Conservation (phyloP, 30 jellyfish, hydroid and myxozoan species). For the Phacellophora camtschatica region DNA sequence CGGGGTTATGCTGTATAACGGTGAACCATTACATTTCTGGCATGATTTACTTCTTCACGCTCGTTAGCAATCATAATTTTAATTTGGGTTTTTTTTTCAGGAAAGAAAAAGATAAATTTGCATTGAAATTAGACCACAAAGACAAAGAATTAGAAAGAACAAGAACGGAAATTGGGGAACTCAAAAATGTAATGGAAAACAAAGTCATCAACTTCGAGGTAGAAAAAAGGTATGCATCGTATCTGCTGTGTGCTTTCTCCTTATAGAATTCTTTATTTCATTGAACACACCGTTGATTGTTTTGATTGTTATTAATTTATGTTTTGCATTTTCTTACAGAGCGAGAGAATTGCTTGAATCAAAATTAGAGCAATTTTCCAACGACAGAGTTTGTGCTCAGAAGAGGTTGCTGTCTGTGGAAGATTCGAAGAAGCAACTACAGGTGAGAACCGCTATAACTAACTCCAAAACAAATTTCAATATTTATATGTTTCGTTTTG, state of each 20-base stretch:
- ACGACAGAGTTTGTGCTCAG: constrained; percentile 17
- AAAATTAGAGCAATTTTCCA: constrained; percentile 26
- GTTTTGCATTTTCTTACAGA: neutral
- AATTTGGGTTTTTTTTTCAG: neutral
- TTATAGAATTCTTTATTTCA: neutral
- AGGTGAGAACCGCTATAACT: constrained; percentile 34
- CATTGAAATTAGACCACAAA: constrained; percentile 43
- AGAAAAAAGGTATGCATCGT: constrained; percentile 33
- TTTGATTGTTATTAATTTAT: neutral
- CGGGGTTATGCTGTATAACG: no score
- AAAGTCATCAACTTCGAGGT: constrained; percentile 59
- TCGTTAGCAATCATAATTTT: no score
- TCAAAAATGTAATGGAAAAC: constrained; percentile 19
- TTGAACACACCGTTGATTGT: neutral
- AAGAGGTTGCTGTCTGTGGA: constrained; percentile 49
- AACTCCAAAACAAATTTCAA: no score
- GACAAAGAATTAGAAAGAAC: constrained; percentile 51
- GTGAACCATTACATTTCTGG: no score
- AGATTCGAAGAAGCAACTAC: constrained; percentile 43
- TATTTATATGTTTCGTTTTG: neutral
- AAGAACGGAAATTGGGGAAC: constrained; percentile 26
- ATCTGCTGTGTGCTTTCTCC: neutral
- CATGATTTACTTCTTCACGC: no score
- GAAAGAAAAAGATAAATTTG: constrained; percentile 52
- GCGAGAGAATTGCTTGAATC: constrained; percentile 60